phyloP scores from a whole-genome alignment of 2,797 vertebrate genomes.

The Labeo calbasu region DNA sequence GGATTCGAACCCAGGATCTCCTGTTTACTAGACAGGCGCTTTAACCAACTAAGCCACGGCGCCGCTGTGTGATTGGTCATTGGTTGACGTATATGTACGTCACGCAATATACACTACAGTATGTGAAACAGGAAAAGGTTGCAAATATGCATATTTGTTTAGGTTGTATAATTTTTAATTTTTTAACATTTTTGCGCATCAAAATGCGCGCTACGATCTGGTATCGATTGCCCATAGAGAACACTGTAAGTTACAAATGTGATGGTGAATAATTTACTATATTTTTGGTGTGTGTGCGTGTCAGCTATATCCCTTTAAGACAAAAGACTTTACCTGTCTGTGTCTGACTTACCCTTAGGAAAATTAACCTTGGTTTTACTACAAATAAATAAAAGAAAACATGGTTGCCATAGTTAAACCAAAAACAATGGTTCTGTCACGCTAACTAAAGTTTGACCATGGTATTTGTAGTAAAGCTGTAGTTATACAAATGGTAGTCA shows the following conservation, averaged over 20 bases:
- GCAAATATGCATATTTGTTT: not conserved
- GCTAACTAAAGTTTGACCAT: no score
- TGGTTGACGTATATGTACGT: not conserved
- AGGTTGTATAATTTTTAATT: not conserved
- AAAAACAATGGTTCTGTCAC: no score
- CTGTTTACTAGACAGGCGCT: constrained; percentile 67
- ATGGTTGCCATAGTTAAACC: no score
- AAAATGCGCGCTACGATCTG: not conserved
- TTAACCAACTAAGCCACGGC: constrained; percentile 67
- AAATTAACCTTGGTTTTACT: not conserved
- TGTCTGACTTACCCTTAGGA: no score
- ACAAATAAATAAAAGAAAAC: no score
- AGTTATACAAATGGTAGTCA: no score
- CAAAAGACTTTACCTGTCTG: no score
- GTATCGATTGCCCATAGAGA: not conserved
- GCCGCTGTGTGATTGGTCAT: constrained; percentile 15
- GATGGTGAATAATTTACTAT: not conserved
- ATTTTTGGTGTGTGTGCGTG: not conserved
- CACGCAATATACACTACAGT: fast-evolving
- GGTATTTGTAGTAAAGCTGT: no score
- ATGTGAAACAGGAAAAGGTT: fast-evolving
- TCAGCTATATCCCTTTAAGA: not conserved
- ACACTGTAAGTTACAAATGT: not conserved
- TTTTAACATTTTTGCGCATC: not conserved
- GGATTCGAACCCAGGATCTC: constrained; percentile 67